phyloP scores from a whole-genome alignment of 2,797 vertebrate genomes.

The Meda fulgida region DNA sequence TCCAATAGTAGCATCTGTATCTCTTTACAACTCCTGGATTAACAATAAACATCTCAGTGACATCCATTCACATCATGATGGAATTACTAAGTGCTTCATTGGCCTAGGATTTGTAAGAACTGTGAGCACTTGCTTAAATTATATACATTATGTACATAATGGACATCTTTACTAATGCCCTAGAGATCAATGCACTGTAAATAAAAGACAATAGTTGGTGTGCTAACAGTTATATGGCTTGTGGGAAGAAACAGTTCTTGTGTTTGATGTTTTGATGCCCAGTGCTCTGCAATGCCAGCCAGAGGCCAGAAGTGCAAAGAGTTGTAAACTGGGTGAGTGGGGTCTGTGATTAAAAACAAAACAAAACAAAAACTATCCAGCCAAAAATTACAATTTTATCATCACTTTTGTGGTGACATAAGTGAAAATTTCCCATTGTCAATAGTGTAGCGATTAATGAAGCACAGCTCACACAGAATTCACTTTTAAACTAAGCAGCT shows the following conservation, averaged over 20 bases:
- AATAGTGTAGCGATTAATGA: not conserved
- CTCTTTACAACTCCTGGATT: not conserved
- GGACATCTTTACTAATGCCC: conserved; percentile 13
- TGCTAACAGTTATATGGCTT: conserved; percentile 2
- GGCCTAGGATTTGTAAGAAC: not conserved
- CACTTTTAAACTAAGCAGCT: not conserved
- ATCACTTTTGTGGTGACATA: not conserved
- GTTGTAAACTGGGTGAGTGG: too few relatives aligned
- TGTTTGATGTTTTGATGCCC: not conserved
- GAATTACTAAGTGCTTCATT: not conserved
- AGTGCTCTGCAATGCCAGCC: not conserved
- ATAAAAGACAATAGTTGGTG: not conserved
- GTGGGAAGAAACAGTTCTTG: not conserved
- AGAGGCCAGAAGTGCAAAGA: not conserved
- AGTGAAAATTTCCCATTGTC: not conserved
- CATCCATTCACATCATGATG: not conserved
- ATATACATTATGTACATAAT: conserved; percentile 2
- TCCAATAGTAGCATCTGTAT: not conserved
- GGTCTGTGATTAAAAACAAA: not conserved
- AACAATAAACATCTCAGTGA: not conserved
- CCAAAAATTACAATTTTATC: not conserved
- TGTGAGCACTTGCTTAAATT: not conserved
- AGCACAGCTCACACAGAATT: not conserved
- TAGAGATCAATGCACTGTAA: not conserved
- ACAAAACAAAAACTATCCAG: not conserved